phyloP scores from a whole-genome alignment of 2,888 invertebrate genomes.

The Cryptocephalus primarius region DNA sequence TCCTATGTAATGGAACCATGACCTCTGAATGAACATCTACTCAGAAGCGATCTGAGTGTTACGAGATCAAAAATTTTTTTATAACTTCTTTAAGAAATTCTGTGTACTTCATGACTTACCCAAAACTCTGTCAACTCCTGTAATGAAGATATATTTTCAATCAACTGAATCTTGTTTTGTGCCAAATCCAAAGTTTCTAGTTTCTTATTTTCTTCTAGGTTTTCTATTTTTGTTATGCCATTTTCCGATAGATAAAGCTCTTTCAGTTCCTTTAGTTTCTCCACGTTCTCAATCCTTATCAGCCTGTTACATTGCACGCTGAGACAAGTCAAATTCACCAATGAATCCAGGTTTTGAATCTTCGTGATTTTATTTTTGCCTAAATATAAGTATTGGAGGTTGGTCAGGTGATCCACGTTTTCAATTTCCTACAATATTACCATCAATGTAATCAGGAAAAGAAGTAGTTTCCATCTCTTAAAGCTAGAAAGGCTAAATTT shows the following conservation, averaged over 20 bases:
- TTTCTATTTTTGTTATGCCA: slow-evolving; percentile 71
- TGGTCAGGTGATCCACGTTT: slow-evolving; percentile 65
- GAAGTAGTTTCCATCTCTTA: too few relatives aligned
- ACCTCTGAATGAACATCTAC: too few relatives aligned
- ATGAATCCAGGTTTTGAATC: slow-evolving; percentile 67
- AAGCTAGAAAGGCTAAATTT: too few relatives aligned
- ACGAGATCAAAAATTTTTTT: too few relatives aligned
- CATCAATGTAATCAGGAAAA: background rate
- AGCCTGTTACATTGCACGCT: slow-evolving; percentile 89
- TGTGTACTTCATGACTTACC: too few relatives aligned
- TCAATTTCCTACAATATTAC: slow-evolving; percentile 59
- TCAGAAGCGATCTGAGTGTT: too few relatives aligned
- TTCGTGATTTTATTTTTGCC: slow-evolving; percentile 92
- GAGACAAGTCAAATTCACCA: slow-evolving; percentile 64
- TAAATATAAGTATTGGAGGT: slow-evolving; percentile 69
- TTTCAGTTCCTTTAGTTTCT: slow-evolving; percentile 58
- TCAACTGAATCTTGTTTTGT: slow-evolving; percentile 67
- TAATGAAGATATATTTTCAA: slow-evolving; percentile 71
- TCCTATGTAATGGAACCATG: too few relatives aligned
- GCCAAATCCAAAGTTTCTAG: slow-evolving; percentile 86
- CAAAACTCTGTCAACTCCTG: slow-evolving; percentile 84
- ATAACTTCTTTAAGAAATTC: too few relatives aligned
- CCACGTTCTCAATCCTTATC: slow-evolving; percentile 75
- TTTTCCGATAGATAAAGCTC: slow-evolving; percentile 93
- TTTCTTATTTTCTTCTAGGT: slow-evolving; percentile 54